phyloP scores from a whole-genome alignment of 1,140 invertebrate species.

The Drosophila busckii region DNA sequence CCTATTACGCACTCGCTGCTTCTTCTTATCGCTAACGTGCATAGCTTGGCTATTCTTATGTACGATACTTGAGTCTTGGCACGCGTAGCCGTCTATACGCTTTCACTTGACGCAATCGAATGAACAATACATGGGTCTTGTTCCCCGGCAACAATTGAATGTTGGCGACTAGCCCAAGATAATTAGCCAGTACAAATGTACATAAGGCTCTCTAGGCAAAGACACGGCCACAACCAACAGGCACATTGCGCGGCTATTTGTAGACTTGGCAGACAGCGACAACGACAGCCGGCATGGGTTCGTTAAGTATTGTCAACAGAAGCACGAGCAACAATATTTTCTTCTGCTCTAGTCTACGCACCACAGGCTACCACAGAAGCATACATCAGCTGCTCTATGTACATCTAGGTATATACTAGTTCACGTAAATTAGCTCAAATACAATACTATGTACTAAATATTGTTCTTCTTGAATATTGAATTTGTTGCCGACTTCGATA shows the following conservation, averaged over 20 bases:
- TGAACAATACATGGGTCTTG: constrained; percentile 45
- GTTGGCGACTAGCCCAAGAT: constrained; percentile 33
- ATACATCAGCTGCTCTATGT: too few species aligned
- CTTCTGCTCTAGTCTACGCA: background rate
- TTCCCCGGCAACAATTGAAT: constrained; percentile 28
- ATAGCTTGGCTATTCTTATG: constrained; percentile 2
- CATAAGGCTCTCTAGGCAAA: constrained; percentile 8
- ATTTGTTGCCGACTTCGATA: too few species aligned
- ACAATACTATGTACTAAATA: too few species aligned
- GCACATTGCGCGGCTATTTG: constrained; percentile 50
- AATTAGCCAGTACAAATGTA: constrained; percentile 56
- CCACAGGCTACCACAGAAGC: constrained; percentile 9
- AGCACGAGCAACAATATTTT: constrained; percentile 22
- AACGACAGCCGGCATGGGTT: constrained; percentile 18
- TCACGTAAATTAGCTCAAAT: too few species aligned
- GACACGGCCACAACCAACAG: too few species aligned
- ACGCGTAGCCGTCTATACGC: constrained; percentile 3
- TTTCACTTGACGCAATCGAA: constrained; percentile 36
- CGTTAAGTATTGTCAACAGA: constrained; percentile 46
- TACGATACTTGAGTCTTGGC: too few species aligned
- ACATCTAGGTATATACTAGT: too few species aligned
- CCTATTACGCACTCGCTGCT: constrained; percentile 59
- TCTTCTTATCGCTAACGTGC: constrained; percentile 49
- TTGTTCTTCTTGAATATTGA: too few species aligned
- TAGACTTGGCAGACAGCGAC: constrained; percentile 42